Conservation (phyloP, 2,888 invertebrate species). For the Polyploca ridens region DNA sequence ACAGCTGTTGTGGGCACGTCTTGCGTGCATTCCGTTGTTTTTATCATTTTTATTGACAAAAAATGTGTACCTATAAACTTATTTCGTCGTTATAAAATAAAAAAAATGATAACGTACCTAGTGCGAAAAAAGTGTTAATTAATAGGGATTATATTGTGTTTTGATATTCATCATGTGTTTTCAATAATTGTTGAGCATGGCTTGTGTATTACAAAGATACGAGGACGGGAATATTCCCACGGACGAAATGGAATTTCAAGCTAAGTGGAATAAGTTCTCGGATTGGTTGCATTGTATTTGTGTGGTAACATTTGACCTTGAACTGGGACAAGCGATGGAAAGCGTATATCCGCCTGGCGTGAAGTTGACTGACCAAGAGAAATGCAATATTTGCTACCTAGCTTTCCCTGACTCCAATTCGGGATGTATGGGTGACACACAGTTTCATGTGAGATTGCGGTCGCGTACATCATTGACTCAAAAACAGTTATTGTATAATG, state of each 20-base stretch:
- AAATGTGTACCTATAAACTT: conserved; percentile 42
- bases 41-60: conserved; percentile 53
- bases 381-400: conserved; percentile 97
- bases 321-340: conserved; percentile 99
- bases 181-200: conserved; percentile 57
- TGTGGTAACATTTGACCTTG: conserved; percentile 99
- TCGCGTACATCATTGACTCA: conserved; percentile 80
- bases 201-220: conserved; percentile 69
- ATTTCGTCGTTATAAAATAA: conserved; percentile 32
- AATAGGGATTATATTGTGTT: conserved; percentile 36
- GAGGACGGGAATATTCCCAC: conserved; percentile 63
- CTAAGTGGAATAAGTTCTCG: conserved; percentile 90
- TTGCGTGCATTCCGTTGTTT: conserved; percentile 63
- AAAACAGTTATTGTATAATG: conserved; percentile 89
- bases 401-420: conserved; percentile 99
- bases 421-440: conserved; percentile 99
- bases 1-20: conserved; percentile 74
- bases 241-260: conserved; percentile 69
- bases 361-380: conserved; percentile 92
- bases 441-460: conserved; percentile 96
- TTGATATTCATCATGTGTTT: conserved; percentile 46
- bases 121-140: conserved; percentile 37
- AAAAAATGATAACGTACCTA: conserved; percentile 51
- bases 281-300: conserved; percentile 99
- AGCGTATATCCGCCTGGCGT: conserved; percentile 93